phyloP scores from a whole-genome alignment of 2,888 invertebrate species.

The Ormyrus rosae region DNA sequence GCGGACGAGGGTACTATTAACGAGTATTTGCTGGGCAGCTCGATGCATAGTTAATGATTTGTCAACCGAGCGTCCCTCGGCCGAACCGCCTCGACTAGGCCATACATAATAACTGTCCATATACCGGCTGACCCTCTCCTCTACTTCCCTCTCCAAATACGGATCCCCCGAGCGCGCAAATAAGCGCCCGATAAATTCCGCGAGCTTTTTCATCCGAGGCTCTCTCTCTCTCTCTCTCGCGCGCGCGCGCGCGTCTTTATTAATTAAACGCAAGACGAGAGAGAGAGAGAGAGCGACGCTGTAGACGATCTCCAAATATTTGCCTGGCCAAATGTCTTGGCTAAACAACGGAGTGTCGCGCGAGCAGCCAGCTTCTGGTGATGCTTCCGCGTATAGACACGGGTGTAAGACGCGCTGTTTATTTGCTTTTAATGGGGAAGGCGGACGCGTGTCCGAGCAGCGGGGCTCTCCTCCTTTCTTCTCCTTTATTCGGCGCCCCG shows the following conservation, averaged over 20 bases:
- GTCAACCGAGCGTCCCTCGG: conserved; percentile 72
- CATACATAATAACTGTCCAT: conserved; percentile 71
- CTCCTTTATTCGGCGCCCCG: no score
- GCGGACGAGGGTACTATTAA: conserved; percentile 66
- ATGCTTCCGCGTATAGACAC: no score
- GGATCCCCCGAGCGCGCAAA: conserved; percentile 47
- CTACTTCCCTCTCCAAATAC: conserved; percentile 37
- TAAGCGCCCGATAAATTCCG: conserved; percentile 29
- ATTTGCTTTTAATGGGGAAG: no score
- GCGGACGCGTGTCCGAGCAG: no score
- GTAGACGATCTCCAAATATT: conserved; percentile 75
- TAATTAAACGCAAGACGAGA: conserved; percentile 71
- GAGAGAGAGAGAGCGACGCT: conserved; percentile 64
- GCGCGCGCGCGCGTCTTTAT: conserved; percentile 59
- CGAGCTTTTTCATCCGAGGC: no score
- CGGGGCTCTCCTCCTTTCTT: no score
- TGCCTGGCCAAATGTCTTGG: conserved; percentile 75
- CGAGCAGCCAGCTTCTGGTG: background rate
- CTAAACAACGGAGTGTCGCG: conserved; percentile 73
- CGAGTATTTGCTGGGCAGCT: conserved; percentile 75
- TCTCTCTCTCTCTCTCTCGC: background rate
- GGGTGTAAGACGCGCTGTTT: no score
- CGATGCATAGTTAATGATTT: conserved; percentile 76
- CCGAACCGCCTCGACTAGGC: conserved; percentile 68
- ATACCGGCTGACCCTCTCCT: conserved; percentile 31